Percentiles rank a stretch among this genome's conserved stretches.
Conservation (phyloP, 2,113 vertebrate genomes). For the Miniopterus natalensis region DNA sequence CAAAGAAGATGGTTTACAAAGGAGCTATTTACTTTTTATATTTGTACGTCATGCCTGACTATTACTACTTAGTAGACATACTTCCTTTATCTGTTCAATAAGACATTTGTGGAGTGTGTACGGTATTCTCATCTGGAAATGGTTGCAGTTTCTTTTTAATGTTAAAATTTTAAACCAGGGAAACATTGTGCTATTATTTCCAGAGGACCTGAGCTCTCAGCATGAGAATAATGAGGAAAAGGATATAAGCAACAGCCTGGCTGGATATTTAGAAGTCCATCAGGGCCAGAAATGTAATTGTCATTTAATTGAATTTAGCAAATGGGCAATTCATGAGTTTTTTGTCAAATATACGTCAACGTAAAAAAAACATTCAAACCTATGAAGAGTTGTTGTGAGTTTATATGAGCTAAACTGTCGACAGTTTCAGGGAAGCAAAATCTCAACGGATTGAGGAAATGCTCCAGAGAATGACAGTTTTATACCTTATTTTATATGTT, state of each 20-base stretch:
- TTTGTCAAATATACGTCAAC: background rate
- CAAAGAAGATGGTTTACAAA: background rate
- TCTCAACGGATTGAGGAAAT: no score
- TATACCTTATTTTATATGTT: no score
- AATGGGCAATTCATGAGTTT: background rate
- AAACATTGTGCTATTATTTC: background rate
- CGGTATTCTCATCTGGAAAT: background rate
- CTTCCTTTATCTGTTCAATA: background rate
- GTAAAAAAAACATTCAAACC: no score
- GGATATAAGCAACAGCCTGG: background rate
- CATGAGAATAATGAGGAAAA: background rate
- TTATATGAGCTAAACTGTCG: no score
- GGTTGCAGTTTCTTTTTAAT: background rate
- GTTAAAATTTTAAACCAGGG: constrained; percentile 17
- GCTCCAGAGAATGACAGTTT: no score
- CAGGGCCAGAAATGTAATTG: background rate
- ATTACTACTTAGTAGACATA: background rate
- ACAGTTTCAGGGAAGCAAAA: no score
- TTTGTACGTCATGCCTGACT: background rate
- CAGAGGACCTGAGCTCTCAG: background rate
- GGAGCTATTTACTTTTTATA: background rate
- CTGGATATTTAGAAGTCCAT: background rate
- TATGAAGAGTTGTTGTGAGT: no score
- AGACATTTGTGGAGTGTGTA: background rate
- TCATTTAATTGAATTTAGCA: constrained; percentile 21